These are phyloP conservation scores for Apantesis nais DNA, from an alignment of 2,888 invertebrate genomes.

Conservation along the genomic window DNA sequence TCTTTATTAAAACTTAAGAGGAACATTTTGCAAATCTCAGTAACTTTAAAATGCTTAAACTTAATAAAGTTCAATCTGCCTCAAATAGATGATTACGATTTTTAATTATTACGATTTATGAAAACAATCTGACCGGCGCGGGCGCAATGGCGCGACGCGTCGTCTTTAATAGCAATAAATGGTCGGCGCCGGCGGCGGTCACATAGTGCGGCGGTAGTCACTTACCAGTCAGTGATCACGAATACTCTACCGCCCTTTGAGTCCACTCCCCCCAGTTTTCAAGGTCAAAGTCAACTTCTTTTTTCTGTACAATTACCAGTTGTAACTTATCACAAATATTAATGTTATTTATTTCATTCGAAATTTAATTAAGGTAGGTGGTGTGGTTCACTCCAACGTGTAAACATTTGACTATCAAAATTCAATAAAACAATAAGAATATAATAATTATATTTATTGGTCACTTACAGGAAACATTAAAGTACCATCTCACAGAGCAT, in stretches of 20 bases:
- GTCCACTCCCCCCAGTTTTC: too few relatives aligned
- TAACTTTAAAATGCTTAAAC: not conserved
- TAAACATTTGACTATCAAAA: not conserved
- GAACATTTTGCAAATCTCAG: constrained; percentile 26
- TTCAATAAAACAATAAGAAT: constrained; percentile 11
- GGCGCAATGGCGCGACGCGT: not conserved
- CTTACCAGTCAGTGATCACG: too few relatives aligned
- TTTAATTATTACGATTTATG: not conserved
- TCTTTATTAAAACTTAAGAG: constrained; percentile 29
- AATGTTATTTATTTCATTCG: not conserved
- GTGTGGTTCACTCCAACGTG: not conserved
- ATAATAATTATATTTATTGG: constrained; percentile 18
- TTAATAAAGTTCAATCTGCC: not conserved
- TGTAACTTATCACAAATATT: not conserved
- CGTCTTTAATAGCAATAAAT: not conserved
- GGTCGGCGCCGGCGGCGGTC: too few relatives aligned
- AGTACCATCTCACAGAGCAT: constrained; percentile 39
- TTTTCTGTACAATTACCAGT: not conserved
- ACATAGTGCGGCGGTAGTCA: too few relatives aligned
- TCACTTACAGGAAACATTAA: constrained; percentile 27
- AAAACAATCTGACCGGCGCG: not conserved
- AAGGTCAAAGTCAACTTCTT: too few relatives aligned
- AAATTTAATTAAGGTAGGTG: not conserved
- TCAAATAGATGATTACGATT: not conserved
- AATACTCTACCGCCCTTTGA: too few relatives aligned